A percentile compares a stretch with the other conserved stretches of the same genome.
These are phyloP conservation scores for Mus caroli DNA, from an alignment of 2,797 vertebrate genomes.

Conservation along the genomic window DNA sequence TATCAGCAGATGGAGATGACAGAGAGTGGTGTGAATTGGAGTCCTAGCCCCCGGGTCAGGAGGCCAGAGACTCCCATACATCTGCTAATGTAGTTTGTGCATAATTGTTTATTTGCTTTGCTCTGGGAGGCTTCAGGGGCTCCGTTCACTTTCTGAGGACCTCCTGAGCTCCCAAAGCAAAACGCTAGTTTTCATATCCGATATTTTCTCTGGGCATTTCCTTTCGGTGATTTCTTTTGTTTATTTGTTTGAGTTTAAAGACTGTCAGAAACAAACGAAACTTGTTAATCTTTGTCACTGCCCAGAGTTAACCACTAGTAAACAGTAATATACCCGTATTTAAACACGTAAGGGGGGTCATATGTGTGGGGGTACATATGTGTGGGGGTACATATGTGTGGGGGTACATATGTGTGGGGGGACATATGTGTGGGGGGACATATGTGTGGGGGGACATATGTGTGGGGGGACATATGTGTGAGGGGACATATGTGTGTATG, in stretches of 20 bases:
- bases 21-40: conserved; percentile 67
- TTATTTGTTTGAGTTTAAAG: conserved; percentile 52
- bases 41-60: conserved; percentile 49
- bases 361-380: neutral
- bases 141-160: neutral
- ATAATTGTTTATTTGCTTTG: conserved; percentile 45
- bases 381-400: neutral
- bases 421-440: neutral
- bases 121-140: conserved; percentile 9
- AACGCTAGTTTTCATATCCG: conserved; percentile 16
- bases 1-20: conserved; percentile 58
- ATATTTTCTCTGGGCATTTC: conserved; percentile 40
- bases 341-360: neutral
- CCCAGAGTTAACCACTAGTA: neutral
- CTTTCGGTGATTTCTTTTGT: conserved; percentile 33
- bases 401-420: neutral
- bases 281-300: conserved; percentile 32
- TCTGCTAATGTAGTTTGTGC: neutral
- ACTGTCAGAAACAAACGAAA: conserved; percentile 46
- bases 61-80: conserved; percentile 53
- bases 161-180: neutral
- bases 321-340: neutral
- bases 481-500: neutral
- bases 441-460: neutral
- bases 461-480: neutral